Percentiles rank a stretch among this genome's conserved stretches.
Conservation (phyloP, 2,797 vertebrate species). For the Tokudaia muenninki region DNA sequence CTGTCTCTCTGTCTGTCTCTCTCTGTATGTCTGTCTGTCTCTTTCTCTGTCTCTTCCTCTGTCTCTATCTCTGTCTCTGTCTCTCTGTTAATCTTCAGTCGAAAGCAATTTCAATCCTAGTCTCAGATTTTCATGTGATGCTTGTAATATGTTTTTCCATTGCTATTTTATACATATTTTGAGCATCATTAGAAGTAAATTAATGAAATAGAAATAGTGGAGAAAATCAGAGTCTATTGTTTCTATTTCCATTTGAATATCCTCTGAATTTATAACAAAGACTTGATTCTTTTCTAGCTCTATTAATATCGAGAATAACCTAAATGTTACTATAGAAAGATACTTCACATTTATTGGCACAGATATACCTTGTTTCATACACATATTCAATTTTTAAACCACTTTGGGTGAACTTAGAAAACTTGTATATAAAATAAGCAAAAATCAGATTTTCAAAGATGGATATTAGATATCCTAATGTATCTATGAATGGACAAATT, state of each 20-base stretch:
- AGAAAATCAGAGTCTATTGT: background rate
- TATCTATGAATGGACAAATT: background rate
- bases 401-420: background rate
- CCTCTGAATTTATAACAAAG: background rate
- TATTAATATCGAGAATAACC: background rate
- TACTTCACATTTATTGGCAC: background rate
- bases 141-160: background rate
- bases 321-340: background rate
- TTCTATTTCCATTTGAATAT: background rate
- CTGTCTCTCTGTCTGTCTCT: too few relatives aligned
- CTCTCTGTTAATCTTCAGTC: background rate
- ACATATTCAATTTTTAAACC: slow-evolving; percentile 1
- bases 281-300: background rate
- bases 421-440: background rate
- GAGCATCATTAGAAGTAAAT: background rate
- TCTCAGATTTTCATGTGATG: background rate
- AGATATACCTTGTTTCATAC: background rate
- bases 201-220: background rate
- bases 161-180: background rate
- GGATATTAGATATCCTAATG: background rate
- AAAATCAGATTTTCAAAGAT: slow-evolving; percentile 26
- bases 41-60: too few relatives aligned
- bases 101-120: background rate
- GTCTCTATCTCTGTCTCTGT: background rate
- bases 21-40: background rate